These are phyloP conservation scores for Drosophila varians DNA, from an alignment of 1,140 invertebrate species.

Conservation along the genomic window DNA sequence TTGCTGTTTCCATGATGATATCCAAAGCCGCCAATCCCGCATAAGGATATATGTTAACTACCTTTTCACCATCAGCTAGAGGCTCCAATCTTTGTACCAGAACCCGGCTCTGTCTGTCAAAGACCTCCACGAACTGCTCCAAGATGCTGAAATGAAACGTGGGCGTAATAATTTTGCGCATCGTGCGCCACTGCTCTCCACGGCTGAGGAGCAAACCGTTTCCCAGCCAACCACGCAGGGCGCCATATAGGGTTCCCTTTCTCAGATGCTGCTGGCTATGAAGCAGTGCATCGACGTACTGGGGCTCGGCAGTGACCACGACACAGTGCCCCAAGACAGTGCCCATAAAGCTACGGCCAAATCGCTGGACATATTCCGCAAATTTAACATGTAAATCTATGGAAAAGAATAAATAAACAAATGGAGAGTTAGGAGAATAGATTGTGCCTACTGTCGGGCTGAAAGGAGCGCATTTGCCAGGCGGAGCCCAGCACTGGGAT, in stretches of 20 bases:
- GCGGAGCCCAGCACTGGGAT: conserved; percentile 57
- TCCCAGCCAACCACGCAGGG: conserved; percentile 83
- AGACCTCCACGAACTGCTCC: conserved; percentile 89
- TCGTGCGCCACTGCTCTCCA: conserved; percentile 61
- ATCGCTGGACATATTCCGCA: conserved; percentile 54
- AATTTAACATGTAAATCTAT: conserved; percentile 69
- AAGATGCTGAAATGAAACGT: conserved; percentile 93
- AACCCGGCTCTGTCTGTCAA: conserved; percentile 87
- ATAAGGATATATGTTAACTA: conserved; percentile 56
- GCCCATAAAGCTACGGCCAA: conserved; percentile 86
- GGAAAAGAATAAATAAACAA: not conserved
- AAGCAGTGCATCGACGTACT: conserved; percentile 58
- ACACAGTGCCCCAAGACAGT: conserved; percentile 84
- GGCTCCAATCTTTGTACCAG: conserved; percentile 85
- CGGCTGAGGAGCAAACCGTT: conserved; percentile 83
- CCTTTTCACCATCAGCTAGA: conserved; percentile 66
- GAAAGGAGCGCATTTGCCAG: conserved; percentile 65
- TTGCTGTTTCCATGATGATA: conserved; percentile 88
- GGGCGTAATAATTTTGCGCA: conserved; percentile 87
- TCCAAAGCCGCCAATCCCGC: conserved; percentile 61
- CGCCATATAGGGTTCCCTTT: conserved; percentile 75
- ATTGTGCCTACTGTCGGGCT: conserved; percentile 68
- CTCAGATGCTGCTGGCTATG: conserved; percentile 62
- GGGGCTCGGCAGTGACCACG: conserved; percentile 82
- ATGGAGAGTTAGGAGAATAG: not conserved